Evolutionary conservation across 1,140 invertebrate species (phyloP).

Genomic region (Geopemphigus sp.): DNA sequence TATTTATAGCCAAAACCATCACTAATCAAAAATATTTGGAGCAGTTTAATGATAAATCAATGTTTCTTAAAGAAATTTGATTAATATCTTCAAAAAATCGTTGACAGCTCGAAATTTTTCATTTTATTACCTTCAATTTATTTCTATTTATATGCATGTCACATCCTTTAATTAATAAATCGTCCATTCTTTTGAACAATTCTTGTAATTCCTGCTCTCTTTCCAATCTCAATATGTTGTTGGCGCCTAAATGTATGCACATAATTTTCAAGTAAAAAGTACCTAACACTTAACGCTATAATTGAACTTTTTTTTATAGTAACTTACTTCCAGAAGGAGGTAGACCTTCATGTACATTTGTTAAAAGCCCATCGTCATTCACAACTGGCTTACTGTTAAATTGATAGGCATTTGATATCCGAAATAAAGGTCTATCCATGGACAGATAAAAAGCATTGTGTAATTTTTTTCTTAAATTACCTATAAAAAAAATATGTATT

Average conservation of each 20-base stretch:
- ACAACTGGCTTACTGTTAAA: slow-evolving; percentile 9
- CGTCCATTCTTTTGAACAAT: slow-evolving; percentile 35
- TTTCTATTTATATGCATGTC: slow-evolving; percentile 36
- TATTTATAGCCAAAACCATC: no score
- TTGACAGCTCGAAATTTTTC: neutral
- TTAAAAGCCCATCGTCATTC: slow-evolving; percentile 40
- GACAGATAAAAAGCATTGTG: slow-evolving; percentile 36
- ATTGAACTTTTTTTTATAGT: neutral
- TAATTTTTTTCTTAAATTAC: slow-evolving; percentile 44
- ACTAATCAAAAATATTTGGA: no score
- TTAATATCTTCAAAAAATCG: neutral
- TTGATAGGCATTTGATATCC: slow-evolving; percentile 44
- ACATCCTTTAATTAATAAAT: slow-evolving; percentile 7
- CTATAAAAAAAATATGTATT: neutral
- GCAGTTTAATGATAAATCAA: no score
- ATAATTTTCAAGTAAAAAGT: slow-evolving; percentile 27
- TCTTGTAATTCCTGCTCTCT: slow-evolving; percentile 31
- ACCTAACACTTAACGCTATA: neutral
- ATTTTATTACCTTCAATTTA: slow-evolving; percentile 18
- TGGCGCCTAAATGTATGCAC: slow-evolving; percentile 25
- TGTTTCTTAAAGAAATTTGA: no score
- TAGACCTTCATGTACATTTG: slow-evolving; percentile 50
- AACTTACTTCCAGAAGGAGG: slow-evolving; percentile 49
- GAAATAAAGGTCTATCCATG: slow-evolving; percentile 28
- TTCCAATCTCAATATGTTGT: neutral